A percentile compares a stretch with the other conserved stretches of the same genome.
These are phyloP conservation scores for Psettodes erumei DNA, from an alignment of 2,113 vertebrate genomes.

Conservation along the genomic window DNA sequence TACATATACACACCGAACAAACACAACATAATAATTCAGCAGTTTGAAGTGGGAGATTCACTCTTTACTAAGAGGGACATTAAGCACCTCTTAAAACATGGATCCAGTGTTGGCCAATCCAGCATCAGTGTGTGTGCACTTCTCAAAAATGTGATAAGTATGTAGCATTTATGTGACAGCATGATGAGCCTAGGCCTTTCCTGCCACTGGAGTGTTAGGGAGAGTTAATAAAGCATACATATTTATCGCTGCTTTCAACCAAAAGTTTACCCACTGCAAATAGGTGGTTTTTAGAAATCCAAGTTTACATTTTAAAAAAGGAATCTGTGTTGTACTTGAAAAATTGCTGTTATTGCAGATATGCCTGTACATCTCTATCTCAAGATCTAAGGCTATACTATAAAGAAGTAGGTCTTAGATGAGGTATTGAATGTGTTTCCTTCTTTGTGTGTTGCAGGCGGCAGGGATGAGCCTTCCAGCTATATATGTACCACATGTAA, in stretches of 20 bases:
- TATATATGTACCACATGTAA: conserved; percentile 99
- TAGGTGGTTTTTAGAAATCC: conserved; percentile 10
- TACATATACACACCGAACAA: background rate
- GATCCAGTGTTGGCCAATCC: conserved; percentile 45
- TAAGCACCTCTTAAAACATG: conserved; percentile 62
- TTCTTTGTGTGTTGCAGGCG: conserved; percentile 83
- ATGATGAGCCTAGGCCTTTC: conserved; percentile 50
- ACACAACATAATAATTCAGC: conserved; percentile 54
- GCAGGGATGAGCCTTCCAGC: conserved; percentile 97
- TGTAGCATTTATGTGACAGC: conserved; percentile 59
- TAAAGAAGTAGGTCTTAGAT: background rate
- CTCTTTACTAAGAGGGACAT: conserved; percentile 47
- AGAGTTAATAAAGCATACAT: conserved; percentile 15
- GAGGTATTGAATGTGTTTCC: conserved; percentile 18
- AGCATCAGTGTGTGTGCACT: conserved; percentile 60
- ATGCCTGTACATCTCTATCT: background rate
- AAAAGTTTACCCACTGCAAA: conserved; percentile 10
- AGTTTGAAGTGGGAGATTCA: conserved; percentile 44
- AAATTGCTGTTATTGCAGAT: background rate
- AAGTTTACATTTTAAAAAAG: background rate
- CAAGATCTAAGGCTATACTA: background rate
- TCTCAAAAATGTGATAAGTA: conserved; percentile 66
- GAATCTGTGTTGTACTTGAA: background rate
- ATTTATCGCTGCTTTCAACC: conserved; percentile 4
- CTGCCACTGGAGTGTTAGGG: conserved; percentile 8